Evolutionary conservation across 2,113 vertebrate species (phyloP).

Genomic region (Calidris pygmaea): DNA sequence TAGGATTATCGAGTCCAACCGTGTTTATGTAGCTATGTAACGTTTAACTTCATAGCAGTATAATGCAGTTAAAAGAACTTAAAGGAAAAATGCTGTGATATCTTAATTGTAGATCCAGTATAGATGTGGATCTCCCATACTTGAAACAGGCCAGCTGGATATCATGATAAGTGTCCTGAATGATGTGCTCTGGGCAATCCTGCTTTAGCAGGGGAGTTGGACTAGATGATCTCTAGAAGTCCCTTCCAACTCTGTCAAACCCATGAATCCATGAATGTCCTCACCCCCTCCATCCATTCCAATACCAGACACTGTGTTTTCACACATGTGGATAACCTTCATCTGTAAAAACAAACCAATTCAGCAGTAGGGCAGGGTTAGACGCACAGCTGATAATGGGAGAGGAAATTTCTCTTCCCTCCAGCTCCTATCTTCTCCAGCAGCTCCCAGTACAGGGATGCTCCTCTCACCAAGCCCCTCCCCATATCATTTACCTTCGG

Average conservation of each 20-base stretch:
- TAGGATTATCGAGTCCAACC: not conserved
- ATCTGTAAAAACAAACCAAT: not conserved
- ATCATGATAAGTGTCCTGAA: not conserved
- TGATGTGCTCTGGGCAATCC: too few relatives aligned
- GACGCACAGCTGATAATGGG: not conserved
- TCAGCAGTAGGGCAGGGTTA: not conserved
- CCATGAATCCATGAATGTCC: not conserved
- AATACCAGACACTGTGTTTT: not conserved
- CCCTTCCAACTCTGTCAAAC: too few relatives aligned
- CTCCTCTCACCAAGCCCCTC: not conserved
- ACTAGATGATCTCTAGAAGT: too few relatives aligned
- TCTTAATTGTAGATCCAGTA: not conserved
- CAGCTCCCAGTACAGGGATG: not conserved
- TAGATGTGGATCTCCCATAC: not conserved
- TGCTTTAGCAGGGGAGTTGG: too few relatives aligned
- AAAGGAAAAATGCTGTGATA: not conserved
- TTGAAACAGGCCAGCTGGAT: not conserved
- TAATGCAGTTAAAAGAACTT: not conserved
- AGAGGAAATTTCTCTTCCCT: not conserved
- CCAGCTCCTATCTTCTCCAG: not conserved
- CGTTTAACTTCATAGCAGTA: not conserved
- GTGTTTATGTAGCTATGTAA: not conserved
- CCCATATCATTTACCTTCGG: not conserved
- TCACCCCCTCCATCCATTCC: not conserved
- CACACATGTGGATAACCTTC: not conserved